These are phyloP conservation scores for Acanthisitta chloris DNA, from an alignment of 2,113 vertebrate genomes.

Conservation along the genomic window DNA sequence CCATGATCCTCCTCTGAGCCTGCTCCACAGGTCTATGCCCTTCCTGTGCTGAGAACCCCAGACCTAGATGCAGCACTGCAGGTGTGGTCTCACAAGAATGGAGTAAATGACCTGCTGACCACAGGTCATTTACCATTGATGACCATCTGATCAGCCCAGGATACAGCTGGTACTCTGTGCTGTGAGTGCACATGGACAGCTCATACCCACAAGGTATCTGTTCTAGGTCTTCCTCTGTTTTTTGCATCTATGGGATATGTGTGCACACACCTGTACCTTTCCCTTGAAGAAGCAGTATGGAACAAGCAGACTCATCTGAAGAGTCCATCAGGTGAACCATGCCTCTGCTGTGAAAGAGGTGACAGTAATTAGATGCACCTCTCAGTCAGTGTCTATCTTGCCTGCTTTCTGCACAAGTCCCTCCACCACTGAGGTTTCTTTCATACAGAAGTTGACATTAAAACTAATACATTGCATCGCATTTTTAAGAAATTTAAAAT, in stretches of 20 bases:
- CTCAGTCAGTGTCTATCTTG: background rate
- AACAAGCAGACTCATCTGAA: background rate
- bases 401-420: background rate
- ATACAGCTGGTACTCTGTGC: background rate
- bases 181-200: background rate
- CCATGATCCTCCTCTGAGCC: background rate
- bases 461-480: background rate
- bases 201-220: background rate
- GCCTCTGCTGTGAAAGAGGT: background rate
- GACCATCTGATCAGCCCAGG: background rate
- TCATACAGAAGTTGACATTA: background rate
- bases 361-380: background rate
- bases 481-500: background rate
- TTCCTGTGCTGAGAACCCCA: background rate
- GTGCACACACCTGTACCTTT: accelerated
- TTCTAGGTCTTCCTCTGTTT: background rate
- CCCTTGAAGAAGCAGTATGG: background rate
- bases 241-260: background rate
- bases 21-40: background rate
- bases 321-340: background rate
- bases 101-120: background rate
- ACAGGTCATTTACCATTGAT: no score
- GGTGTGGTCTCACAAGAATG: background rate
- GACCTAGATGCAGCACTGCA: background rate
- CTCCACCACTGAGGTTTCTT: background rate